These are phyloP conservation scores for Drosophila ogumai DNA, from an alignment of 1,140 invertebrate species.

Conservation along the genomic window DNA sequence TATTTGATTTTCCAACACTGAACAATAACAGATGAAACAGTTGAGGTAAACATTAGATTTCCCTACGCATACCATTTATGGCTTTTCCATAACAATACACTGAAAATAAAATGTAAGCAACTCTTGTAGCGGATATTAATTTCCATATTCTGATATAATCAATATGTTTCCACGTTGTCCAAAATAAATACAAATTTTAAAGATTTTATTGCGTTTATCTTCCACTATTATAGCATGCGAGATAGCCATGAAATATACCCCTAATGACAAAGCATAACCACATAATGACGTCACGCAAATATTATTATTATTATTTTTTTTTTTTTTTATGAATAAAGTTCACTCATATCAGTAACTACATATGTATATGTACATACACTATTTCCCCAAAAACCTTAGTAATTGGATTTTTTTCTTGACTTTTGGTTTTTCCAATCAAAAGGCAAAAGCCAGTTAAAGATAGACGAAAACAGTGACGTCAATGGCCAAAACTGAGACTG, in stretches of 20 bases:
- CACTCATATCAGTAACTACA: slow-evolving; percentile 1
- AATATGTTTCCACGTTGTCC: too few species aligned
- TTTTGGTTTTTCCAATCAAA: slow-evolving; percentile 6
- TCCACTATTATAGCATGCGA: too few species aligned
- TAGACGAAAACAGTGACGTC: slow-evolving; percentile 37
- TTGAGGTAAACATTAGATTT: slow-evolving; percentile 4
- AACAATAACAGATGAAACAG: slow-evolving; percentile 16
- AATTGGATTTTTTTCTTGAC: slow-evolving; percentile 11
- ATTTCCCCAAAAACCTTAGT: background rate
- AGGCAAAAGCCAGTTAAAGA: slow-evolving; percentile 11
- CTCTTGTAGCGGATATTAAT: too few species aligned
- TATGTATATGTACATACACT: background rate
- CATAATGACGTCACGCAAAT: background rate
- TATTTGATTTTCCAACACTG: slow-evolving; percentile 10
- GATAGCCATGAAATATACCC: too few species aligned
- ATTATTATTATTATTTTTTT: too few species aligned
- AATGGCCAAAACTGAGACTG: slow-evolving; percentile 20
- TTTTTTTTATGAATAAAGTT: background rate
- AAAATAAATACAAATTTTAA: too few species aligned
- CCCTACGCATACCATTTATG: background rate
- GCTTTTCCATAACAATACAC: background rate
- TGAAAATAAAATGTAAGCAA: background rate
- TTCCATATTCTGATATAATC: too few species aligned
- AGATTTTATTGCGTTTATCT: too few species aligned
- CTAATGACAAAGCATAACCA: background rate